Evolutionary conservation across 2,113 vertebrate species (phyloP).

Genomic region (Ursus arctos): DNA sequence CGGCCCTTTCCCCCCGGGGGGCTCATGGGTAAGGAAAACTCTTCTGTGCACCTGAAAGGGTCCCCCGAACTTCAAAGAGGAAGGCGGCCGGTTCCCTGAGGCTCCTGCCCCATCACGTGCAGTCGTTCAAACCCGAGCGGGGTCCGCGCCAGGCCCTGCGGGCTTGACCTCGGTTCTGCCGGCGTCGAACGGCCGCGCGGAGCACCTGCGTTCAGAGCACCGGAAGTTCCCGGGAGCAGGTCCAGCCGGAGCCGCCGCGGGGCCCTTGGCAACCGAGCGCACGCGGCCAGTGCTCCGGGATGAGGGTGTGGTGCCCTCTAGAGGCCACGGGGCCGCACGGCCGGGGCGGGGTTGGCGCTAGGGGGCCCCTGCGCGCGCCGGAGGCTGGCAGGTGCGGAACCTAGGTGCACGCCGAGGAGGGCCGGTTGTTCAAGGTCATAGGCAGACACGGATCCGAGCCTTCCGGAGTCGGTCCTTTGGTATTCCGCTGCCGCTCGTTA

Average conservation of each 20-base stretch:
- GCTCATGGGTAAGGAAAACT: neutral
- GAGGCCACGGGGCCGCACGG: constrained; percentile 60
- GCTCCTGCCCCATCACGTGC: neutral
- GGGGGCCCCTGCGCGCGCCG: neutral
- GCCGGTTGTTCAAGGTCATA: neutral
- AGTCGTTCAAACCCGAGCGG: neutral
- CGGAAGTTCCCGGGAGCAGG: neutral
- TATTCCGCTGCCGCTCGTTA: neutral
- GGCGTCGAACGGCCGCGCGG: neutral
- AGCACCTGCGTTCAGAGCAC: rapidly evolving
- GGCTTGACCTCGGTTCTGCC: neutral
- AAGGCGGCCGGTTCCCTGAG: neutral
- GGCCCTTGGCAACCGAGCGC: neutral
- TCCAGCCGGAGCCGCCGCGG: neutral
- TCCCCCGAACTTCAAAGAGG: neutral
- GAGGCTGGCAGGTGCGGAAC: neutral
- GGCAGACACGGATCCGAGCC: neutral
- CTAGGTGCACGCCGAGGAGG: neutral
- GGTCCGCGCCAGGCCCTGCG: neutral
- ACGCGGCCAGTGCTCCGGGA: neutral
- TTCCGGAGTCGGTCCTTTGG: neutral
- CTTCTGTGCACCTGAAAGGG: neutral
- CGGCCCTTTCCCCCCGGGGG: neutral
- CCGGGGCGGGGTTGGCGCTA: neutral
- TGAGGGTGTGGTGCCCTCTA: constrained; percentile 84